Base-by-base conservation (phyloP, 2,888 invertebrate species). In the Lithophane ornitopus region DNA sequence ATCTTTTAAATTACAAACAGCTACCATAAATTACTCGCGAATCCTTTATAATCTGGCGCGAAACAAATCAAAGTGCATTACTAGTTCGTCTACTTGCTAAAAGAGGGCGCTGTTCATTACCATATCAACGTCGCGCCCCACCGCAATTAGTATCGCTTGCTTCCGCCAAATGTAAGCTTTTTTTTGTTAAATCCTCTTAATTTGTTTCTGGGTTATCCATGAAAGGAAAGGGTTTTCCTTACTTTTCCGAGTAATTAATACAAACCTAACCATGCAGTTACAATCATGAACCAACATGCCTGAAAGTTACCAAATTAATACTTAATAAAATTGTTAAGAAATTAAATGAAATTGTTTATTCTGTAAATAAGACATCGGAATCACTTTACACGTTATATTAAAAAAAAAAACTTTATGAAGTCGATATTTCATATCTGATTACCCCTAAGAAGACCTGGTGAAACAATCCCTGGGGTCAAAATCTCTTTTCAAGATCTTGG, bases 131-230 rank as follows among this genome's bases (percentile, higher is more conserved):
- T 74, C 61, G 56, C 67, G 82, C 88, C 87, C 84, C 59, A 79
- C 80, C 85, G 85, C 91, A 93, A 94, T 95, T 94, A 94, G 91
- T 93, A 91, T 92, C 87, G 90, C 91, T 94, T 93, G 94, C 92
- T 93, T 92, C 90, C 87, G 85, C 88, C 89, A 88, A 90, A 91
- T 90, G 89, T 87, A 87, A 92, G 92, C 91, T 93, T 94, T 94
- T 94, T 94, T 94, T 93, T 89, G 91, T 89, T 91, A 92, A 93
- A 91, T 91, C 93, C 92, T 91, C 91, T 92, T 93, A 93, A 94
- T 93, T 94, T 92, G 88, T 87, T 85, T 86, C 77, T 68, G 90
- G 87, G 90, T 90, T 90, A 86, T 82, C 79, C 19, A 52, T 22
- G 12, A 65, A 76, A 66, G 62, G 34, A 41, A 75, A 3, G 19